phyloP scores from a whole-genome alignment of 2,113 vertebrate species.

The Sceloporus undulatus region DNA sequence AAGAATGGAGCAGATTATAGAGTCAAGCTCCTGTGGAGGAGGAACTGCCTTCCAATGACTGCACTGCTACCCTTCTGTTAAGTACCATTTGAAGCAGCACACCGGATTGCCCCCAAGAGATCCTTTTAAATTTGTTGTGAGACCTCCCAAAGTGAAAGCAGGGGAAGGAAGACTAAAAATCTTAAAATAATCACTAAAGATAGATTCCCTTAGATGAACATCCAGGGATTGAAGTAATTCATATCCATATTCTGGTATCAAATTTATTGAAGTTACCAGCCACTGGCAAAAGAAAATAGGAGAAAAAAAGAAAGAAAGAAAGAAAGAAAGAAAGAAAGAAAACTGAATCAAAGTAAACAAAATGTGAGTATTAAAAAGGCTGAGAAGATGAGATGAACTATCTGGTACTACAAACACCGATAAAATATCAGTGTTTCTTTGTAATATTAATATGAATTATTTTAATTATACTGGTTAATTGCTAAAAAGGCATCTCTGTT shows the following conservation, averaged over 20 bases:
- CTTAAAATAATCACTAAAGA: background rate
- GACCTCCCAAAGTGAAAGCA: background rate
- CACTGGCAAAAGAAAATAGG: background rate
- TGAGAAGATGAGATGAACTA: background rate
- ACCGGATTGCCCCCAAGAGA: background rate
- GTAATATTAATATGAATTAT: background rate
- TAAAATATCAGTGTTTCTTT: background rate
- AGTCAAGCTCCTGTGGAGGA: background rate
- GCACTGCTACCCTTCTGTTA: background rate
- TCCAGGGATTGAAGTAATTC: background rate
- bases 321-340: background rate
- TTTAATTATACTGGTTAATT: background rate
- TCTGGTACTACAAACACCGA: background rate
- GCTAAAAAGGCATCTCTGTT: constrained; percentile 15
- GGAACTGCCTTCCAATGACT: background rate
- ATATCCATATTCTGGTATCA: background rate
- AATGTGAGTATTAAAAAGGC: background rate
- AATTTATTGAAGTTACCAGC: background rate
- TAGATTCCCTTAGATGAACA: background rate
- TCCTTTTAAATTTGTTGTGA: constrained; percentile 17
- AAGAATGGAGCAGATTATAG: background rate
- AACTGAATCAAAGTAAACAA: background rate
- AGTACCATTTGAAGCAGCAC: background rate
- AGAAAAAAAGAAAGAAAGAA: background rate
- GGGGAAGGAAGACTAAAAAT: background rate